Conservation (phyloP, 2,113 vertebrate genomes). For the Podiceps cristatus region DNA sequence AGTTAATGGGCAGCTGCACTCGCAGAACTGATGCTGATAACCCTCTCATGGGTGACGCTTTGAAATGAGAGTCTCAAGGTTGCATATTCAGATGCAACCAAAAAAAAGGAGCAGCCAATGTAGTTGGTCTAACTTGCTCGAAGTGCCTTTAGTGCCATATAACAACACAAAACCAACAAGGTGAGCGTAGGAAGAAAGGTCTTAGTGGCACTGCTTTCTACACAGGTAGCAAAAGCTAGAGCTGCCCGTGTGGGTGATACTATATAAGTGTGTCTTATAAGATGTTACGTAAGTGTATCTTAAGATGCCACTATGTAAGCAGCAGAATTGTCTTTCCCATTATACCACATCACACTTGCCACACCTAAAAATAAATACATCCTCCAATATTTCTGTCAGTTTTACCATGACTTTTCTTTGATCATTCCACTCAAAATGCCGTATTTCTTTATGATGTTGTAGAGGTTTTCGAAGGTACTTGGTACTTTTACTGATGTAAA, state of each 20-base stretch:
- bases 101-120: not conserved
- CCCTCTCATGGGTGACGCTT: not conserved
- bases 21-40: not conserved
- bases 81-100: not conserved
- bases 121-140: not conserved
- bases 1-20: not conserved
- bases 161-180: not conserved
- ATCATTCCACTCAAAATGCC: not conserved
- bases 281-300: too few relatives aligned
- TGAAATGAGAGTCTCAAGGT: not conserved
- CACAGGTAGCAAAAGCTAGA: not conserved
- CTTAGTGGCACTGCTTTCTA: not conserved
- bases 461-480: not conserved
- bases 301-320: not conserved
- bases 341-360: not conserved
- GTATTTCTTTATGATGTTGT: not conserved
- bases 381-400: not conserved
- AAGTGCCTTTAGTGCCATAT: not conserved
- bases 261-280: not conserved
- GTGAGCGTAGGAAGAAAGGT: not conserved
- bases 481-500: not conserved
- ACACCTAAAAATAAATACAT: not conserved
- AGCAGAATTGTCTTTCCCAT: not conserved
- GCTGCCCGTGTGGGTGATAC: fast-evolving
- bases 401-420: not conserved